Base-by-base conservation (phyloP, 2,113 vertebrate species). In the Corythoichthys haematopterus region DNA sequence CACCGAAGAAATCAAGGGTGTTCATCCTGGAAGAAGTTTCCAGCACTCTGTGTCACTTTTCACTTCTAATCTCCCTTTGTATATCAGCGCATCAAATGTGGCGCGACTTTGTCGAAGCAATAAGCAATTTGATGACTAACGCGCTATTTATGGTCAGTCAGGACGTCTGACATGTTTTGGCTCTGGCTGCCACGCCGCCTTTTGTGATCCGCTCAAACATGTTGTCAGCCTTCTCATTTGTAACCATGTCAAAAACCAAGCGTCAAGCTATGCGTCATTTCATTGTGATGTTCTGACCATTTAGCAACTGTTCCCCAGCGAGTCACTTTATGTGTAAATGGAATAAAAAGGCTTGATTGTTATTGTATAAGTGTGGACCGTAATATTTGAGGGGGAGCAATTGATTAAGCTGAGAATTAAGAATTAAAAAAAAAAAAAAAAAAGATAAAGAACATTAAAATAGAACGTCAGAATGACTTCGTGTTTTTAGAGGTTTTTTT, bases 21-120 rank as follows among this genome's bases (percentile, higher is more conserved):
- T 80, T 65, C 57, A 74, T 52, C 45, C 61, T 16, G 13, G 69
- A 13, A 73, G 76, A 83, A 77, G 65, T 83, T 84, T 83, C 78
- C 71, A 16, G 80, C 62, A 40, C 46, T 62, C 62, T 53, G 62
- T 52, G 57, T 83, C 77, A 76, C 77, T 76, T 77, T 81, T 66
- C 66, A n/a, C 67, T 68, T 53, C 47, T 15, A 36, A 57, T 14
- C 33, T 37, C 9, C 56, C 8, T 71, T 50, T 68, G 46, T 51
- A 47, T n/a, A 48, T 64, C 45, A 36, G 1, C 74, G 72, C 55
- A 37, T 69, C 68, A 46, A 57, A 65, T 52, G 43, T 69, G 47
- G 80, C 64, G 46, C 57, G 15, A 20, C 65, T 56, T 53, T 15
- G 7, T 53, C 51, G 11, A 28, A 12, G 64, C 58, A 85, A 68